A percentile compares a stretch with the other conserved stretches of the same genome.
Conservation (phyloP, 2,797 vertebrate species). For the Sebastes flavidus region DNA sequence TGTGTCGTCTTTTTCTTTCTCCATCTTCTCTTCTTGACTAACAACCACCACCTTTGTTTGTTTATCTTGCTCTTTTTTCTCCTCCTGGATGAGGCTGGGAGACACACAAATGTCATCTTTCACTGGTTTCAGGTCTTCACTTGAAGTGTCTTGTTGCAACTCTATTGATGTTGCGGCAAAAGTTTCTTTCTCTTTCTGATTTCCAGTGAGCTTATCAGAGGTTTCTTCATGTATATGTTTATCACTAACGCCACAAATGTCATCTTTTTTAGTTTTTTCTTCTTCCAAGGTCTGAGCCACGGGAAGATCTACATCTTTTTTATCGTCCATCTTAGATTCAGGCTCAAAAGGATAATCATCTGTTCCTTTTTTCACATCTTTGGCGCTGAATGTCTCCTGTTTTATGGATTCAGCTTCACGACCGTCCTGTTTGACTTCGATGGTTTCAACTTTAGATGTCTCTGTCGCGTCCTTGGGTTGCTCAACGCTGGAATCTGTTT, state of each 20-base stretch:
- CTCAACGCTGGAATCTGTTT: conserved; percentile 3
- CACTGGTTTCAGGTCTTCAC: conserved; percentile 12
- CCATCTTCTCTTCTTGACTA: conserved; percentile 57
- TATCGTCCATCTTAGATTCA: conserved; percentile 36
- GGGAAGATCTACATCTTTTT: conserved; percentile 19
- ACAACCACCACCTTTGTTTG: conserved; percentile 5
- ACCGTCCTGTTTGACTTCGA: neutral
- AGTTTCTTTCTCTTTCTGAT: conserved; percentile 34
- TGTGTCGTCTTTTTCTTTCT: conserved; percentile 77
- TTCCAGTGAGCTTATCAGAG: conserved; percentile 9
- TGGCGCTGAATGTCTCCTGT: conserved; percentile 18
- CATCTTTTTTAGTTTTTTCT: conserved; percentile 38
- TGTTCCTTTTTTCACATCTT: conserved; percentile 33
- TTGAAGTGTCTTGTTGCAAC: conserved; percentile 16
- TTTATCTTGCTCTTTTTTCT: conserved; percentile 33
- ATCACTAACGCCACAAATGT: conserved; percentile 22
- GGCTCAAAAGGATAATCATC: conserved; percentile 18
- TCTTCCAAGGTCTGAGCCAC: conserved; percentile 12
- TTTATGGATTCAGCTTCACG: conserved; percentile 11
- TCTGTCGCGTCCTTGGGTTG: conserved; percentile 16
- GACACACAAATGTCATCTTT: conserved; percentile 29
- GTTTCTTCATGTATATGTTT: conserved; percentile 11
- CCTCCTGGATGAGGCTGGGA: conserved; percentile 13
- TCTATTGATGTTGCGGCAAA: neutral
- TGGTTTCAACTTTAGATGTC: conserved; percentile 10